phyloP scores from a whole-genome alignment of 2,888 invertebrate species.

The Notodonta dromedarius region DNA sequence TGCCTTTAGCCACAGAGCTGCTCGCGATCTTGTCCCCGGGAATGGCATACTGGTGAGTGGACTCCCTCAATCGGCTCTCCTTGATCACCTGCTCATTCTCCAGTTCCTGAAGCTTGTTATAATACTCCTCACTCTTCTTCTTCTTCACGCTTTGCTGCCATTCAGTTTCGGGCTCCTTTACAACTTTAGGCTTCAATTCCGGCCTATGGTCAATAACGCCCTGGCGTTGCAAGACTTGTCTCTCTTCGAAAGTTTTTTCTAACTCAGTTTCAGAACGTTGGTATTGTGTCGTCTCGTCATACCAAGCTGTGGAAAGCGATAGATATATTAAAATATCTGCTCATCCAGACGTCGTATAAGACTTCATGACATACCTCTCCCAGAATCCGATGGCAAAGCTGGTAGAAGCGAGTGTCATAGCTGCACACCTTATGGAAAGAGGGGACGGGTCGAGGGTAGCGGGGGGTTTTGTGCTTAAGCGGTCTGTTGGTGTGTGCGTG shows the following conservation, averaged over 20 bases:
- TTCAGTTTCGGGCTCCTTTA: constrained; percentile 90
- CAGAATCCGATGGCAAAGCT: constrained; percentile 74
- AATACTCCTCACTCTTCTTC: constrained; percentile 93
- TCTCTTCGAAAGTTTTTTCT: constrained; percentile 94
- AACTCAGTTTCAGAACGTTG: constrained; percentile 94
- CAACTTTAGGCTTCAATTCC: constrained; percentile 86
- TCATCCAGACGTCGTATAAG: constrained; percentile 12
- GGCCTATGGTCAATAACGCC: constrained; percentile 86
- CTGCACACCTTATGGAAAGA: constrained; percentile 64
- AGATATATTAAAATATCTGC: constrained; percentile 18
- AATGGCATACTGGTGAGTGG: constrained; percentile 92
- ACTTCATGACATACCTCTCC: constrained; percentile 71
- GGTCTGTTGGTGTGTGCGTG: constrained; percentile 69
- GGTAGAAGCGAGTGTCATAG: constrained; percentile 77
- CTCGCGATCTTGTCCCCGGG: constrained; percentile 92
- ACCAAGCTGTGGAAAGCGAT: constrained; percentile 88
- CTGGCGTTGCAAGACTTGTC: constrained; percentile 88
- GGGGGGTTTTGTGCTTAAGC: constrained; percentile 70
- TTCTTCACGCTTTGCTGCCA: constrained; percentile 93
- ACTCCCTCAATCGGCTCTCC: constrained; percentile 90
- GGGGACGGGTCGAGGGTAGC: constrained; percentile 53
- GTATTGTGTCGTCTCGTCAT: constrained; percentile 94
- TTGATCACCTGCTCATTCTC: constrained; percentile 94
- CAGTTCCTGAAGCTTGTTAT: constrained; percentile 90
- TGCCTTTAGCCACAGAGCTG: constrained; percentile 91